These are phyloP conservation scores for Phenganax marumi DNA, from an alignment of 92 coral and sea anemone species.

Conservation along the genomic window DNA sequence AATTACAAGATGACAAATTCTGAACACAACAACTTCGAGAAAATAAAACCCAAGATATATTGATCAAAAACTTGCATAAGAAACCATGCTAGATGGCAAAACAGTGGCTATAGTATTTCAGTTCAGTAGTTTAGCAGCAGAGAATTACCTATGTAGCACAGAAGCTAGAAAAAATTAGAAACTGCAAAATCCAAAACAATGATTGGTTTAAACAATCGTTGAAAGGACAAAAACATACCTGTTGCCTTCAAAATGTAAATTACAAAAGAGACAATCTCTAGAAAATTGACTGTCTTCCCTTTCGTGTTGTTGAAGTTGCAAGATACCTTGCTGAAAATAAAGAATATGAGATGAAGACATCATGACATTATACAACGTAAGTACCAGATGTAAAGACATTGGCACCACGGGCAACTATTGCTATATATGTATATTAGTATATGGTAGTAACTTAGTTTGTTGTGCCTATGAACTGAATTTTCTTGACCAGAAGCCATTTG, in stretches of 20 bases:
- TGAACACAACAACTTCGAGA: too few relatives aligned
- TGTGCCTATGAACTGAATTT: too few relatives aligned
- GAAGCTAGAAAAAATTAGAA: neutral
- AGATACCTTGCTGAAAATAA: constrained; percentile 62
- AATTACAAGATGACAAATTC: neutral
- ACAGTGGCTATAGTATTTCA: neutral
- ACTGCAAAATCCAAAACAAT: neutral
- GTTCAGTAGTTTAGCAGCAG: neutral
- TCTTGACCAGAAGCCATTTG: too few relatives aligned
- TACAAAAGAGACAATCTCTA: constrained; percentile 90
- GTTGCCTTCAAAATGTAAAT: constrained; percentile 82
- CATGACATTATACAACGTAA: neutral
- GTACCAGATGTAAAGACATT: too few relatives aligned
- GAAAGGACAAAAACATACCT: constrained; percentile 49
- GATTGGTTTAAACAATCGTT: too few relatives aligned
- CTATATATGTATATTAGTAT: too few relatives aligned
- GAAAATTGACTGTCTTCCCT: constrained; percentile 88
- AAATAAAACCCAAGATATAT: neutral
- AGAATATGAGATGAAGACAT: neutral
- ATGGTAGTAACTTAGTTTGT: too few relatives aligned
- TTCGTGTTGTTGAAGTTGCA: constrained; percentile 82
- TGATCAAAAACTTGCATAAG: too few relatives aligned
- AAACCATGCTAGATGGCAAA: too few relatives aligned
- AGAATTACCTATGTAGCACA: too few relatives aligned
- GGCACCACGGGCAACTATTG: too few relatives aligned